Evolutionary conservation across 2,113 vertebrate species (phyloP).

Genomic region (Misgurnus anguillicaudatus): DNA sequence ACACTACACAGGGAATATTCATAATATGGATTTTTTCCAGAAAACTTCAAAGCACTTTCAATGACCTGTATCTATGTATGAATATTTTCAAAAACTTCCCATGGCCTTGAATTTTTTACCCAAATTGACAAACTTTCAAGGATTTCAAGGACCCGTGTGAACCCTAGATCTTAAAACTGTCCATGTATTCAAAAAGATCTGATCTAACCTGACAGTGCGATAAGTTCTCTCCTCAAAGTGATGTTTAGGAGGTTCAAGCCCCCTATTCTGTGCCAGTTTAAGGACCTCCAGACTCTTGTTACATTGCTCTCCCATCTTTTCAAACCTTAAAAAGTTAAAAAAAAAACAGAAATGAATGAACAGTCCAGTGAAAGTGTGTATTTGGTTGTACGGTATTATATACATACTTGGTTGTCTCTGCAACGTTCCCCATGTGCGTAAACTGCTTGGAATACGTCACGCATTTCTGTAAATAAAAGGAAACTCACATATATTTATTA

Average conservation of each 20-base stretch:
- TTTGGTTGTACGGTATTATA: background rate
- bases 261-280: constrained; percentile 84
- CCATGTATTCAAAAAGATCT: background rate
- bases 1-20: too few species aligned
- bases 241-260: constrained; percentile 88
- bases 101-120: too few species aligned
- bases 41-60: too few species aligned
- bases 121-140: too few species aligned
- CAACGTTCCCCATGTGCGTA: constrained; percentile 89
- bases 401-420: constrained; percentile 88
- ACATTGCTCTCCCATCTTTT: constrained; percentile 88
- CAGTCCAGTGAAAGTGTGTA: background rate
- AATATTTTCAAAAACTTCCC: too few species aligned
- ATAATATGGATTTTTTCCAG: too few species aligned
- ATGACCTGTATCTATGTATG: too few species aligned
- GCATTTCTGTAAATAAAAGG: constrained; percentile 81
- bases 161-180: too few species aligned
- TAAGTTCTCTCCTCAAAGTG: constrained; percentile 92
- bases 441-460: constrained; percentile 92
- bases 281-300: constrained; percentile 90
- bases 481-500: background rate
- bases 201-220: constrained; percentile 85
- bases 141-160: too few species aligned
- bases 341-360: background rate
- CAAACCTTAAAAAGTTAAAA: constrained; percentile 76